Conservation (phyloP, 2,113 vertebrate genomes). For the Larimichthys polyactis region DNA sequence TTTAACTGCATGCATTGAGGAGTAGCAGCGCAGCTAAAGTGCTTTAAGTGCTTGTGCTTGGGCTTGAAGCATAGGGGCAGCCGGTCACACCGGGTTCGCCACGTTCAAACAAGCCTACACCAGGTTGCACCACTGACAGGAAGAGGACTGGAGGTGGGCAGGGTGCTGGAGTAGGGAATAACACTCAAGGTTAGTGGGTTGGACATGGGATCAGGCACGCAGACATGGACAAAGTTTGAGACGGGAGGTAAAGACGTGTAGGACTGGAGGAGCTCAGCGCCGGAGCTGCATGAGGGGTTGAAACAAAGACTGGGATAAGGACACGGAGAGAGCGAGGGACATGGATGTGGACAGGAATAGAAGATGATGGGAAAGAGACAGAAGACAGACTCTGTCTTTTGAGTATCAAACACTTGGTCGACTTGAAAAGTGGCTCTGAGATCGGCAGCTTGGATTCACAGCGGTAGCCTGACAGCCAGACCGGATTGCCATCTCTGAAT, state of each 20-base stretch:
- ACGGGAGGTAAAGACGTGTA: neutral
- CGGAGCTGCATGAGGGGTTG: neutral
- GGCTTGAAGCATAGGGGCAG: slow-evolving; percentile 80
- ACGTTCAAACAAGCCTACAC: slow-evolving; percentile 75
- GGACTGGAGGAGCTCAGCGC: slow-evolving; percentile 1
- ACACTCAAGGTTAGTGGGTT: slow-evolving; percentile 29
- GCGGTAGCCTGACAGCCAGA: neutral
- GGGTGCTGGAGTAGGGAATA: slow-evolving; percentile 29
- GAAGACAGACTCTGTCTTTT: neutral
- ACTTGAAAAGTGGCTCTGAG: neutral
- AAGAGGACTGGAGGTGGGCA: slow-evolving; percentile 31
- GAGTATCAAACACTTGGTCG: neutral
- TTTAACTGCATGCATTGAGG: slow-evolving; percentile 77
- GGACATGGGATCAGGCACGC: slow-evolving; percentile 49
- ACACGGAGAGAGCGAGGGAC: neutral
- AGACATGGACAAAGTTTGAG: slow-evolving; percentile 21
- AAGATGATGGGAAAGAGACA: slow-evolving; percentile 13
- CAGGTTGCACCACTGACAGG: slow-evolving; percentile 73
- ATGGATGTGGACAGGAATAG: slow-evolving; percentile 11
- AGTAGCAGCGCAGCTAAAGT: slow-evolving; percentile 83
- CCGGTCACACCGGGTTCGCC: slow-evolving; percentile 63
- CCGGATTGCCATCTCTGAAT: too few species aligned
- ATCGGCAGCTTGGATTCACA: neutral
- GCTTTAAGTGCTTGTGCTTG: slow-evolving; percentile 88
- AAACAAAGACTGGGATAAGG: neutral